Percentiles rank a stretch among this genome's conserved stretches.
Evolutionary conservation across 2,888 invertebrate species (phyloP).

Genomic region (Griposia aprilina): DNA sequence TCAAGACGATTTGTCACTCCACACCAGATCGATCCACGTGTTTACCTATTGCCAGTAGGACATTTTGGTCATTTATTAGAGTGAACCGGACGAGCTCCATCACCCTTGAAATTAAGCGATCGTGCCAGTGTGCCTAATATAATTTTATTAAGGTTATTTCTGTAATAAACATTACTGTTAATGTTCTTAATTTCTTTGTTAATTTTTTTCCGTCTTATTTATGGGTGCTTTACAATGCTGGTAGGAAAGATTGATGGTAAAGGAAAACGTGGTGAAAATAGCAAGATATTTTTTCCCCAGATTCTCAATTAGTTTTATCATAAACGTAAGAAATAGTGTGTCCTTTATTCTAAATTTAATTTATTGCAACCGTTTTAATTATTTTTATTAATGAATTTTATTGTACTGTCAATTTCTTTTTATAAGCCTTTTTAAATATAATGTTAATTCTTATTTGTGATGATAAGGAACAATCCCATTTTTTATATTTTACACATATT

Average conservation of each 20-base stretch:
- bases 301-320: not conserved
- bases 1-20: constrained; percentile 50
- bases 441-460: too few relatives aligned
- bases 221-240: constrained; percentile 5
- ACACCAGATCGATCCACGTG: constrained; percentile 57
- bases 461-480: too few relatives aligned
- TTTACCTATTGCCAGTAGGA: constrained; percentile 68
- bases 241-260: constrained; percentile 12
- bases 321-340: too few relatives aligned
- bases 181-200: constrained; percentile 54
- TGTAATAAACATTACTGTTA: constrained; percentile 63
- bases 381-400: too few relatives aligned
- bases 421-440: too few relatives aligned
- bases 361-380: too few relatives aligned
- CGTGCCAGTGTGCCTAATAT: constrained; percentile 70
- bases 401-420: too few relatives aligned
- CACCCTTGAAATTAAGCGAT: constrained; percentile 74
- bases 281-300: not conserved
- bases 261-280: not conserved
- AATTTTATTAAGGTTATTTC: constrained; percentile 78
- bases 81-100: constrained; percentile 70
- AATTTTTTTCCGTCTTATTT: constrained; percentile 27
- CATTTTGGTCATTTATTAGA: constrained; percentile 74
- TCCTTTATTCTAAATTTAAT: too few relatives aligned
- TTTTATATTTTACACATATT: too few relatives aligned